Conservation (phyloP, 1,140 invertebrate genomes). For the Ips typographus region DNA sequence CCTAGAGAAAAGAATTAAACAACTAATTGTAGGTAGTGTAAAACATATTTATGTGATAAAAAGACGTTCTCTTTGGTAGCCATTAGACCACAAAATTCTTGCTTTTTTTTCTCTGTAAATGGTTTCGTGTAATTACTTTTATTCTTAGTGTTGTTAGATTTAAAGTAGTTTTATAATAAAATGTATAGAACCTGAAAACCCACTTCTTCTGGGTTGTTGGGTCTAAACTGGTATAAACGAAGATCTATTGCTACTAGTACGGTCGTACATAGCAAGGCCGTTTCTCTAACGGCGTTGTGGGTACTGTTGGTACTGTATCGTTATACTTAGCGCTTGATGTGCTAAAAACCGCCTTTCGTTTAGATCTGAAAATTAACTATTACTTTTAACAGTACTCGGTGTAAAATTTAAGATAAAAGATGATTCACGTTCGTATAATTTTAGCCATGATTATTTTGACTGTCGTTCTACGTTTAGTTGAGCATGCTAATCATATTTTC, state of each 20-base stretch:
- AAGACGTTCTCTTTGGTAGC: neutral
- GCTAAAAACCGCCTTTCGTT: conserved; percentile 27
- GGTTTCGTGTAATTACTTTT: neutral
- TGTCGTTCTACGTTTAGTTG: neutral
- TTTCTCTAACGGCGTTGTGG: conserved; percentile 25
- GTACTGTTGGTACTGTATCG: conserved; percentile 13
- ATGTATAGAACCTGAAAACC: no score
- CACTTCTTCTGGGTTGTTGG: no score
- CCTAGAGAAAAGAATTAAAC: conserved; percentile 11
- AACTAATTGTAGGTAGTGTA: conserved; percentile 1
- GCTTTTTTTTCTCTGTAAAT: neutral
- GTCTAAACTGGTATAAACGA: neutral
- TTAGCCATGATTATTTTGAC: conserved; percentile 10
- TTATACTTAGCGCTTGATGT: conserved; percentile 30
- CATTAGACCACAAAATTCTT: neutral
- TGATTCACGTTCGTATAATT: conserved; percentile 20
- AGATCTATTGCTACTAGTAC: neutral
- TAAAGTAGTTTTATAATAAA: no score
- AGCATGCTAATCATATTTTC: neutral
- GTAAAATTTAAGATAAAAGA: conserved; percentile 23
- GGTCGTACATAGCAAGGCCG: conserved; percentile 25
- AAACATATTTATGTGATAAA: conserved; percentile 2
- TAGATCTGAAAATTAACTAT: conserved; percentile 29
- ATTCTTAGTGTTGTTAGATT: neutral
- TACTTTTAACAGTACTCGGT: conserved; percentile 31